Conservation (phyloP, 2,888 invertebrate species). For the Coenonympha arcania region DNA sequence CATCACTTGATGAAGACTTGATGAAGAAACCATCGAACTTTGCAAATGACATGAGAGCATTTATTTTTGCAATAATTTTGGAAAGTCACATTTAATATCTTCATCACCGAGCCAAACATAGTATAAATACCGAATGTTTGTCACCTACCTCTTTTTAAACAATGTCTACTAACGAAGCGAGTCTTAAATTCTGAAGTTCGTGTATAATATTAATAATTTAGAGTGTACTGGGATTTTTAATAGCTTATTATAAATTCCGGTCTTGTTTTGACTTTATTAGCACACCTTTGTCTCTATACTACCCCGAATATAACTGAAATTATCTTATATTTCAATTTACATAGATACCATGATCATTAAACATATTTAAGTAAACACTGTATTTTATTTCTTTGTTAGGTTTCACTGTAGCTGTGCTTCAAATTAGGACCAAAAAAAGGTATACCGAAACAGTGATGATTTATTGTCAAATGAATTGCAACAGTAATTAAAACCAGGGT, state of each 20-base stretch:
- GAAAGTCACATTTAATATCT: too few relatives aligned
- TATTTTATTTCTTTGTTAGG: too few relatives aligned
- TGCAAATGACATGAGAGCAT: too few relatives aligned
- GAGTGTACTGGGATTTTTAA: slow-evolving; percentile 45
- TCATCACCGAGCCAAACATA: too few relatives aligned
- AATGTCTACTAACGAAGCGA: slow-evolving; percentile 57
- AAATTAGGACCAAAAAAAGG: not conserved
- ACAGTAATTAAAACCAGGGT: slow-evolving; percentile 22
- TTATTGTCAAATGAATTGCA: slow-evolving; percentile 19
- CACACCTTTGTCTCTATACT: slow-evolving; percentile 31
- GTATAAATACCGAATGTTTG: not conserved
- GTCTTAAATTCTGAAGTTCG: slow-evolving; percentile 34
- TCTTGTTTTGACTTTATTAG: slow-evolving; percentile 43
- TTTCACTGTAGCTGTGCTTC: too few relatives aligned
- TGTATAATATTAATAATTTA: slow-evolving; percentile 40
- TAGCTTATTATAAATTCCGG: slow-evolving; percentile 55
- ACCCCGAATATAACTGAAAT: slow-evolving; percentile 15
- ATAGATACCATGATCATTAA: not conserved
- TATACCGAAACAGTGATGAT: slow-evolving; percentile 6
- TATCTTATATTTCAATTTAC: not conserved
- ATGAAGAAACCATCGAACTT: too few relatives aligned
- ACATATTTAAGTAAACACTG: not conserved
- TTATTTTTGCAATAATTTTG: too few relatives aligned
- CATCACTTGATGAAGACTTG: too few relatives aligned
- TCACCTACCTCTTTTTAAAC: slow-evolving; percentile 30